phyloP scores from a whole-genome alignment of 2,113 vertebrate species.

The Anoura caudifer region DNA sequence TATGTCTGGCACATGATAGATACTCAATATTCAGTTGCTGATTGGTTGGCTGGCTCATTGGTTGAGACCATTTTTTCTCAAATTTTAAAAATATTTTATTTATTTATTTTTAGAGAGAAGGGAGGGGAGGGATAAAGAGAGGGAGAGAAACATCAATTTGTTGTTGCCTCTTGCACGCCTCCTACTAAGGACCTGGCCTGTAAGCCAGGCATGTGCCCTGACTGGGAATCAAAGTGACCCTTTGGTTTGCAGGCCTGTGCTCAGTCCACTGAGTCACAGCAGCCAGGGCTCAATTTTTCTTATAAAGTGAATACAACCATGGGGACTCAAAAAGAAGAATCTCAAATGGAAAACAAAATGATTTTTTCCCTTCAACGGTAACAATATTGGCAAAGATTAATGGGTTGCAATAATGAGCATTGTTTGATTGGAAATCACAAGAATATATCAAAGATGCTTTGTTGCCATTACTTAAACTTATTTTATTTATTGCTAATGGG shows the following conservation, averaged over 20 bases:
- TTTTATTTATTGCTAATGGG: not conserved
- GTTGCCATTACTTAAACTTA: not conserved
- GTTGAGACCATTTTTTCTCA: not conserved
- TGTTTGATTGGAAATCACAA: not conserved
- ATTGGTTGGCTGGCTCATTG: not conserved
- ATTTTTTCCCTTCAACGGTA: not conserved
- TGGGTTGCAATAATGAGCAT: not conserved
- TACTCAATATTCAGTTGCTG: not conserved
- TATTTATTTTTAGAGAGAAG: too few relatives aligned
- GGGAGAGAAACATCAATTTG: too few relatives aligned
- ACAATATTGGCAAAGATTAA: not conserved
- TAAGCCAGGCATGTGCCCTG: too few relatives aligned
- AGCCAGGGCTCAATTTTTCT: not conserved
- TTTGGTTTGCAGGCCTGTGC: too few relatives aligned
- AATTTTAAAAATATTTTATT: too few relatives aligned
- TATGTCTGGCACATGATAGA: not conserved
- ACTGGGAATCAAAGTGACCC: too few relatives aligned
- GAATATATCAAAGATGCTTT: not conserved
- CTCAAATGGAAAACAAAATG: not conserved
- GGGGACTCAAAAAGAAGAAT: not conserved
- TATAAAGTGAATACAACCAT: not conserved
- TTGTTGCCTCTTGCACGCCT: too few relatives aligned
- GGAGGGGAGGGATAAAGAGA: too few relatives aligned
- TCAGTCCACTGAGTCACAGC: too few relatives aligned
- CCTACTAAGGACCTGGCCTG: too few relatives aligned